Evolutionary conservation across 2,113 vertebrate genomes (phyloP), one percentile per base, ranked within the genome.

Genomic region (Panurus biarmicus): DNA sequence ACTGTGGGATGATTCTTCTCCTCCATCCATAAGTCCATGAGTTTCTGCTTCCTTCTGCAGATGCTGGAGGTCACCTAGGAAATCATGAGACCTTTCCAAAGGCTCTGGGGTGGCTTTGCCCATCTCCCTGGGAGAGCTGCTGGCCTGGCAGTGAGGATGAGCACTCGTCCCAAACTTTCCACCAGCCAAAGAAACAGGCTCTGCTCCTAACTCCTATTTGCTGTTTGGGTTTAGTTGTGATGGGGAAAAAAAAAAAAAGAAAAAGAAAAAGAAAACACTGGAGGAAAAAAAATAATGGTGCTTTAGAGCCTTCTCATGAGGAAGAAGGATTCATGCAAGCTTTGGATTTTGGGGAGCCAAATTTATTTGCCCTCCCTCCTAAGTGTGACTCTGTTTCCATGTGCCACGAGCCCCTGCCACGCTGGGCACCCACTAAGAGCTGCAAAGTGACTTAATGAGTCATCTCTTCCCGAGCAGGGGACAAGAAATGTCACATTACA

Each of bases 401-500:
- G 51, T 11, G 16, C 78, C 71, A 61, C 6, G 70, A 88, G 83
- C 73, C 40, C 20, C 62, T 82, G 50, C 54, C 64, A 42, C 35
- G 47, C 75, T 38, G 86, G 65, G 73, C 65, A 67, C 57, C 24
- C 84, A 61, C 2, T 4, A 33, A 48, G 76, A 74, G 65, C 26
- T 81, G 74, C 1, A 26, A 73, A 23, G 65, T 87, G 73, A 81
- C 65, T 72, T 75, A 21, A 45, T 85, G 93, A 94, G 73, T 92
- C 89, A 93, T 71, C 48, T 71, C 83, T 23, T 81, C 13, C 86
- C 40, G 73, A 77, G 88, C 8, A 0, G 56, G 80, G 76, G 90
- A 76, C 60, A 60, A 74, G 57, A 92, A 94, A 90, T 33, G 86
- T 90, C 94, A 93, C 89, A 45, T 93, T 74, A n/a, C 3, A 84